Conservation (phyloP, 2,888 invertebrate species). For the Hemicrepidius hirtus region DNA sequence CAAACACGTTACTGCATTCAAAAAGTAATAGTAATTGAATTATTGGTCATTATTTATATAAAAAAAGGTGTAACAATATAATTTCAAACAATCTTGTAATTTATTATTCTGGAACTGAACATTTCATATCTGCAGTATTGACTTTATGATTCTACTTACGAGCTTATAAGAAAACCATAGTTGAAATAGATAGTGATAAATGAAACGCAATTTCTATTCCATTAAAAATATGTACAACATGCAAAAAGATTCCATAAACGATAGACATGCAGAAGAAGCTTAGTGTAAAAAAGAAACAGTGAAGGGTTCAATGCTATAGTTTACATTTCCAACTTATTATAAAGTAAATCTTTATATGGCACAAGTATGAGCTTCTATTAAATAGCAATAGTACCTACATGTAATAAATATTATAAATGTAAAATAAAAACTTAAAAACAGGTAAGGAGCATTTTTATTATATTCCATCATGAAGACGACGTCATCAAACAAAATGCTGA, state of each 20-base stretch:
- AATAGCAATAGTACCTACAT: slow-evolving; percentile 5
- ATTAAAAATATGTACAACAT: slow-evolving; percentile 35
- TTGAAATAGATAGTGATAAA: slow-evolving; percentile 1
- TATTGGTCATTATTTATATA: too few relatives aligned
- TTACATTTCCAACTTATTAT: slow-evolving; percentile 50
- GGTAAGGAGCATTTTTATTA: not conserved
- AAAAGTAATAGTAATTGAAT: too few relatives aligned
- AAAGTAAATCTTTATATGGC: not conserved
- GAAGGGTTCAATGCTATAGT: slow-evolving; percentile 31
- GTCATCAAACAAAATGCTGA: not conserved
- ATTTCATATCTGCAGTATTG: not conserved
- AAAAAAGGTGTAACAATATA: too few relatives aligned
- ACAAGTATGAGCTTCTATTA: not conserved
- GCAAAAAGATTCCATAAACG: slow-evolving; percentile 39
- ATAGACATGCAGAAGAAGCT: slow-evolving; percentile 36
- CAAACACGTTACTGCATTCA: too few relatives aligned
- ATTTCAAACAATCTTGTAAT: too few relatives aligned
- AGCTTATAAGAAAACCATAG: not conserved
- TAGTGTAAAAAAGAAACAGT: slow-evolving; percentile 9
- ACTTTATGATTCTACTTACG: not conserved
- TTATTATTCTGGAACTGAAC: not conserved
- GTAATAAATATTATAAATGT: not conserved
- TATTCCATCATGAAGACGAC: not conserved
- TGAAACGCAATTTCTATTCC: not conserved
- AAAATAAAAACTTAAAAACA: slow-evolving; percentile 4